These are phyloP conservation scores for Microcebus ravelobensis DNA, from an alignment of 2,113 vertebrate genomes.

Conservation along the genomic window DNA sequence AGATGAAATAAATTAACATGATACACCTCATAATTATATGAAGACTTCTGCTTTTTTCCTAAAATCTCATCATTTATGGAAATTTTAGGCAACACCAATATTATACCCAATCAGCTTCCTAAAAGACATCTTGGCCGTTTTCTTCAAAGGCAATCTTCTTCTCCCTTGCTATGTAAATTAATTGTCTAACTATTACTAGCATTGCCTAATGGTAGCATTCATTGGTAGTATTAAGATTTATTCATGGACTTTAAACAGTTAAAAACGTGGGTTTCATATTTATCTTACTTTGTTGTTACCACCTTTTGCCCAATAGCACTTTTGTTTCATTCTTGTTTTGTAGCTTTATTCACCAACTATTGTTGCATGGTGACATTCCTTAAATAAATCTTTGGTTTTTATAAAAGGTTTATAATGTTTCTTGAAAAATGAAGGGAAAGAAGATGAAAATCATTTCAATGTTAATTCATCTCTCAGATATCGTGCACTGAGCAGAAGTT, in stretches of 20 bases:
- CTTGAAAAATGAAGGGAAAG: not conserved
- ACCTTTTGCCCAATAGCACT: not conserved
- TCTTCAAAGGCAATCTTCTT: not conserved
- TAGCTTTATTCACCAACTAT: not conserved
- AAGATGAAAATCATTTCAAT: slow-evolving; percentile 32
- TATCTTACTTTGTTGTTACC: not conserved
- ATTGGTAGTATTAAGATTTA: not conserved
- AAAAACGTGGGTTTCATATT: not conserved
- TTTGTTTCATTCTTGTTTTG: not conserved
- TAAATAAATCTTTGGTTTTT: not conserved
- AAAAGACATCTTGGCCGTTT: not conserved
- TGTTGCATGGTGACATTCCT: not conserved
- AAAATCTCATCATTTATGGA: not conserved
- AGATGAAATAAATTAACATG: not conserved
- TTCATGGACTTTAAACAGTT: not conserved
- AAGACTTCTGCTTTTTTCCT: not conserved
- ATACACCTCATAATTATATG: not conserved
- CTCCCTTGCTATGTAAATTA: not conserved
- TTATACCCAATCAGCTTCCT: not conserved
- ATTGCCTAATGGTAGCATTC: not conserved
- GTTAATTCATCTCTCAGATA: slow-evolving; percentile 53
- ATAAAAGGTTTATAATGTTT: not conserved
- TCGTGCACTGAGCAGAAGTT: not conserved
- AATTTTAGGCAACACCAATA: not conserved
- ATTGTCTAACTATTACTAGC: not conserved